Evolutionary conservation across 1,140 invertebrate species (phyloP), one percentile per base, ranked within the genome.

Genomic region (Trichonephila inaurata): DNA sequence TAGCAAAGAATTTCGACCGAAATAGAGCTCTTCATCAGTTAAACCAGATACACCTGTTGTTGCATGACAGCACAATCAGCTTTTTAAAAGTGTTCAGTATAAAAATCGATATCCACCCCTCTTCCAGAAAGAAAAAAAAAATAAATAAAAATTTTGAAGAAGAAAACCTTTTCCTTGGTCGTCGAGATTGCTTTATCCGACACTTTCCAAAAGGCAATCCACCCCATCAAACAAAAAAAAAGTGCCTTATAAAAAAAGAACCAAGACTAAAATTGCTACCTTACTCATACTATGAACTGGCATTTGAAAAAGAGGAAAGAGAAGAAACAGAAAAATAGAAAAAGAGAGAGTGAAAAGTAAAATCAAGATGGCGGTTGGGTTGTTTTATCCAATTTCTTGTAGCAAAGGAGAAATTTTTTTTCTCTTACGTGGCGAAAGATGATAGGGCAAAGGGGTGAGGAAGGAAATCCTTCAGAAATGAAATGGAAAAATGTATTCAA

Each of bases 151-250:
- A 16, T 21, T 21, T 28, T 40, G 64, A 33, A 16, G 61, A 14
- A 77, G 72, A 77, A 87, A 64, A 60, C 58, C 60, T 87, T 87
- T 87, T 64, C 21, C 85, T 58, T 24, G 85, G 28, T 60, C 85
- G 85, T 87, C 85, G 61, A 87, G 85, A 87, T 87, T 87, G 85
- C 85, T 87, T 64, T 87, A 87, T 87, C 61, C 85, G 85, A 87
- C 85, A 87, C 85, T 87, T 87, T 87, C 85, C 85, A 87, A 87
- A 87, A 87, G 85, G 85, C 85, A 87, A 87, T 87, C 85, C 85
- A 62, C 60, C 85, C 61, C 61, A 64, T 87, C 40, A 87, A 87
- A 87, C 18, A 64, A 87, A 62, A 28, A 87, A 64, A 21, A 87
- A 64, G 2, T 2, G 72, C 72, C 72, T 33, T 77, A 77, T 33